A percentile compares a stretch with the other conserved stretches of the same genome.
Evolutionary conservation across 92 coral and sea anemone species (phyloP).

Genomic region (Nematostella vectensis): DNA sequence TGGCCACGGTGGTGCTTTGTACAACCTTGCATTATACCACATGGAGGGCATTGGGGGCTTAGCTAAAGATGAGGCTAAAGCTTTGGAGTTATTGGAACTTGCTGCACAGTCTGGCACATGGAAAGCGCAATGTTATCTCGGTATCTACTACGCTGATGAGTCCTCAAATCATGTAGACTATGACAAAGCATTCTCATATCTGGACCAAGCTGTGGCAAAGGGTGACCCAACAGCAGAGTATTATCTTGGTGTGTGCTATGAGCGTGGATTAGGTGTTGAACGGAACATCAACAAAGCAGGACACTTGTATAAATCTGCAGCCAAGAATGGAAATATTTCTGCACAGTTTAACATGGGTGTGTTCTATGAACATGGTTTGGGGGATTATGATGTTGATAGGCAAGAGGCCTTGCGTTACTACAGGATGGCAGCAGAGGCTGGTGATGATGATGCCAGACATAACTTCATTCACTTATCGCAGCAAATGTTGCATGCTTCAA

Average conservation of each 20-base stretch:
- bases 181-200: constrained; percentile 57
- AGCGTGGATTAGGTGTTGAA: constrained; percentile 76
- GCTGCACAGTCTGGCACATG: constrained; percentile 56
- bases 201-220: constrained; percentile 78
- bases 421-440: constrained; percentile 90
- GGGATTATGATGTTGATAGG: constrained; percentile 70
- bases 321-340: constrained; percentile 76
- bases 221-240: constrained; percentile 76
- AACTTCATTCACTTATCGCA: constrained; percentile 42
- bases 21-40: constrained; percentile 56
- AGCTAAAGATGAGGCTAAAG: constrained; percentile 36
- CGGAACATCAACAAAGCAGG: constrained; percentile 68
- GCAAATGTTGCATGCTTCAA: constrained; percentile 3
- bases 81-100: constrained; percentile 37
- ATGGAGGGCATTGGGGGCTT: constrained; percentile 80
- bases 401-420: constrained; percentile 78
- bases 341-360: constrained; percentile 91
- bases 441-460: constrained; percentile 83
- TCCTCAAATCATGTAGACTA: constrained; percentile 52
- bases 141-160: constrained; percentile 79
- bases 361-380: constrained; percentile 89
- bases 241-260: constrained; percentile 85
- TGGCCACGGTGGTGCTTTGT: constrained; percentile 71
- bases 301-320: constrained; percentile 67
- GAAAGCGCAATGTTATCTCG: constrained; percentile 89